These are phyloP conservation scores for Varanus salvator DNA, from an alignment of 2,113 vertebrate genomes.

Conservation along the genomic window DNA sequence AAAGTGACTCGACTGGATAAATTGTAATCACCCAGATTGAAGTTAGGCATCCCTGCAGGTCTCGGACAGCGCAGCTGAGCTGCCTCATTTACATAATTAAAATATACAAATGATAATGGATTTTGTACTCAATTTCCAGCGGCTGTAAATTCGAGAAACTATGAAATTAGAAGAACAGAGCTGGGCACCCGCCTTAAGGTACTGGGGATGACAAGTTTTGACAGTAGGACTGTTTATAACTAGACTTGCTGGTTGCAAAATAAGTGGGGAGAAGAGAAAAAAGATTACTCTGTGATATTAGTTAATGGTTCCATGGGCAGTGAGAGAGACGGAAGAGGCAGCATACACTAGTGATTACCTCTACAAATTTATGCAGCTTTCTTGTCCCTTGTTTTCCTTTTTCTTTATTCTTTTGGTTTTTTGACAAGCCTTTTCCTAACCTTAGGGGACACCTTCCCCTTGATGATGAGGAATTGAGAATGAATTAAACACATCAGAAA, in stretches of 20 bases:
- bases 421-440: constrained; percentile 89
- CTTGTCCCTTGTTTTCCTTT: neutral
- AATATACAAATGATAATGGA: constrained; percentile 99
- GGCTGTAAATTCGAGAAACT: constrained; percentile 98
- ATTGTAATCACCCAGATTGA: constrained; percentile 99
- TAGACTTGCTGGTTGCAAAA: constrained; percentile 81
- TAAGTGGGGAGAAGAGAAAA: constrained; percentile 76
- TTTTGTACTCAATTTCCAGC: constrained; percentile 99
- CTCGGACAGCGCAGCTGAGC: constrained; percentile 95
- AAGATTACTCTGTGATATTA: constrained; percentile 85
- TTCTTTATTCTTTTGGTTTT: constrained; percentile 52
- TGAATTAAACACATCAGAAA: constrained; percentile 98
- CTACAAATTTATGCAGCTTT: constrained; percentile 88
- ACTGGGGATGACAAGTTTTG: constrained; percentile 87
- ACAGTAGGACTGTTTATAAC: constrained; percentile 86
- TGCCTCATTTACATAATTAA: constrained; percentile 99
- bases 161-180: constrained; percentile 99
- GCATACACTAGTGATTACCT: constrained; percentile 92
- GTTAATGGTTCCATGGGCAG: constrained; percentile 87
- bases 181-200: constrained; percentile 90
- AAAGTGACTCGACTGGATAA: constrained; percentile 99
- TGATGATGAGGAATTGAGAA: constrained; percentile 99
- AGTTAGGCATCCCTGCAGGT: constrained; percentile 99
- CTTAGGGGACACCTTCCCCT: constrained; percentile 93
- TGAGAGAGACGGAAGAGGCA: constrained; percentile 74